These are phyloP conservation scores for Zaprionus bogoriensis DNA, from an alignment of 2,888 invertebrate species.

Conservation along the genomic window DNA sequence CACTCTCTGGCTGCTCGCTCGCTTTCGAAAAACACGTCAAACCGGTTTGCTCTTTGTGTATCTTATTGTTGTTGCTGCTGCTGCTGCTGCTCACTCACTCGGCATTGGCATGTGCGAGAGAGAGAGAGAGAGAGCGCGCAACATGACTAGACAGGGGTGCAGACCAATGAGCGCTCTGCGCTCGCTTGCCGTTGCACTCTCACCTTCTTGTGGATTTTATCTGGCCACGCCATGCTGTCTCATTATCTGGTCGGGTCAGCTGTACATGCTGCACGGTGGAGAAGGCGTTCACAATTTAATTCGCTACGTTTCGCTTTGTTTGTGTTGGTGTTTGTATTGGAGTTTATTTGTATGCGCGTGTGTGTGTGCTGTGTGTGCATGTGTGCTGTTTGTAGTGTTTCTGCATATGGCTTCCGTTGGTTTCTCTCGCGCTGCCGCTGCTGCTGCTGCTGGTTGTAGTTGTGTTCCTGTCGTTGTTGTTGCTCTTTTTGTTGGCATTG, in stretches of 20 bases:
- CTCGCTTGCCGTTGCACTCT: constrained; percentile 50
- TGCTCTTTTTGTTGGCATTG: constrained; percentile 55
- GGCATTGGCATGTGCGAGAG: constrained; percentile 30
- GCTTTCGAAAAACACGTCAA: constrained; percentile 45
- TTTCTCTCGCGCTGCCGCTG: constrained; percentile 17
- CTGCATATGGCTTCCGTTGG: constrained; percentile 79
- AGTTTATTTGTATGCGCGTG: constrained; percentile 19
- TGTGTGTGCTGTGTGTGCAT: background rate
- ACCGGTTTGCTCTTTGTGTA: constrained; percentile 51
- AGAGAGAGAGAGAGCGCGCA: constrained; percentile 15
- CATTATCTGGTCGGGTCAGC: constrained; percentile 46
- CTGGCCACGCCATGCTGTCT: constrained; percentile 61
- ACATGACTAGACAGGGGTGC: background rate
- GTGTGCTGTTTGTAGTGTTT: constrained; percentile 31
- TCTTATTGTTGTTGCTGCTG: constrained; percentile 9
- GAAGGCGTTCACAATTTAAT: constrained; percentile 68
- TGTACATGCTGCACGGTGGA: constrained; percentile 24
- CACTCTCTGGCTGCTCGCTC: constrained; percentile 21
- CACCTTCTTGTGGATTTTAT: constrained; percentile 75
- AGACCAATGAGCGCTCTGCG: constrained; percentile 32
- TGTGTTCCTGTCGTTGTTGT: constrained; percentile 23
- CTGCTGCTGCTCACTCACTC: background rate
- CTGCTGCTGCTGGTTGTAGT: constrained; percentile 17
- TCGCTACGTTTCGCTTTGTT: constrained; percentile 49
- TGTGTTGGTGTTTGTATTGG: background rate